A percentile compares a stretch with the other conserved stretches of the same genome.
These are phyloP conservation scores for Sinocyclocheilus maitianheensis DNA, from an alignment of 2,113 vertebrate species.

Conservation along the genomic window DNA sequence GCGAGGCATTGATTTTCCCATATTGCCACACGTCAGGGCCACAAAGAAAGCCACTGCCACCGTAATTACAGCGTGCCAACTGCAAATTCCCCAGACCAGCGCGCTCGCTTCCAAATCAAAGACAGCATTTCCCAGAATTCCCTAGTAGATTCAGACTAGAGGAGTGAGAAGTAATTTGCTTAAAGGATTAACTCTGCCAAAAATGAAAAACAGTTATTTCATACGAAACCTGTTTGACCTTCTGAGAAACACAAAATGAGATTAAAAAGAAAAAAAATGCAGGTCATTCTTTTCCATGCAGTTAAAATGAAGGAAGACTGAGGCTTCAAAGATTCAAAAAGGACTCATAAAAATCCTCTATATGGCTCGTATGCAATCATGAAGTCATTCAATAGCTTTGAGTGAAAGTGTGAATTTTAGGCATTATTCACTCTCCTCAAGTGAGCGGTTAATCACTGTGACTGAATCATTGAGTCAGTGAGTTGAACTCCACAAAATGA, in stretches of 20 bases:
- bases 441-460: background rate
- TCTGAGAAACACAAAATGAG: background rate
- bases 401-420: background rate
- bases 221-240: background rate
- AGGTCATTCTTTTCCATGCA: no score
- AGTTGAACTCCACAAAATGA: background rate
- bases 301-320: background rate
- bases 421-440: background rate
- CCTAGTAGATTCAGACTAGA: background rate
- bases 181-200: background rate
- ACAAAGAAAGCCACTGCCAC: conserved; percentile 40
- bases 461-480: background rate
- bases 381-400: background rate
- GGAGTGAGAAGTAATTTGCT: background rate
- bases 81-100: conserved; percentile 24
- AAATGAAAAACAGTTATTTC: background rate
- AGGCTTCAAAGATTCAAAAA: background rate
- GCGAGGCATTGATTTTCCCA: conserved; percentile 44
- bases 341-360: background rate
- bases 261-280: no score
- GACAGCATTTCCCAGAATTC: conserved; percentile 31
- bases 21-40: conserved; percentile 35
- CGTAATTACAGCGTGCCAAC: conserved; percentile 31
- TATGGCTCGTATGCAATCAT: background rate
- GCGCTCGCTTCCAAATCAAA: background rate